A percentile compares a stretch with the other conserved stretches of the same genome.
phyloP scores from a whole-genome alignment of 2,888 invertebrate genomes.

The Microctonus brassicae region DNA sequence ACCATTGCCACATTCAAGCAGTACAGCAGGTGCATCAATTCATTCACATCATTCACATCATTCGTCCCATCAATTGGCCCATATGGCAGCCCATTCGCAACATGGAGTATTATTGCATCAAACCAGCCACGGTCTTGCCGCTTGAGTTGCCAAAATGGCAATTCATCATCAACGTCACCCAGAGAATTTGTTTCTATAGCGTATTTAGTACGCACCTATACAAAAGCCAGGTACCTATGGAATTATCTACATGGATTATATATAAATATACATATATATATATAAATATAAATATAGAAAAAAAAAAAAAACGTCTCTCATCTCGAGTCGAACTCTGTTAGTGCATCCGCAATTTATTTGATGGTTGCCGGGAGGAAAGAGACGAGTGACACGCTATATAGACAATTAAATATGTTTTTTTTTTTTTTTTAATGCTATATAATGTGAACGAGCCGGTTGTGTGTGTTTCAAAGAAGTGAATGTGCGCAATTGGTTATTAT shows the following conservation, averaged over 20 bases:
- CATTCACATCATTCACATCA: slow-evolving; percentile 50
- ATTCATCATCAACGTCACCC: slow-evolving; percentile 29
- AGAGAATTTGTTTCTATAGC: slow-evolving; percentile 38
- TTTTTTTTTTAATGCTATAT: slow-evolving; percentile 37
- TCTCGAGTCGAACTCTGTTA: slow-evolving; percentile 41
- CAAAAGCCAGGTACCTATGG: slow-evolving; percentile 42
- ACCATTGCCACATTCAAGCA: slow-evolving; percentile 42
- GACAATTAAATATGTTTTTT: slow-evolving; percentile 40
- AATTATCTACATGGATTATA: slow-evolving; percentile 43
- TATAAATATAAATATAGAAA: slow-evolving; percentile 23
- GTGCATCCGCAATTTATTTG: slow-evolving; percentile 29
- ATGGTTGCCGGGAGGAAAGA: slow-evolving; percentile 23
- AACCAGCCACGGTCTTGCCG: slow-evolving; percentile 65
- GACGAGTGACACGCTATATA: slow-evolving; percentile 36
- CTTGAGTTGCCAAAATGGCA: slow-evolving; percentile 51
- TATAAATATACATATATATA: slow-evolving; percentile 38
- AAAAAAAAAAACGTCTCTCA: slow-evolving; percentile 42
- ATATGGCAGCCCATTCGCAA: slow-evolving; percentile 59
- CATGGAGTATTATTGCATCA: slow-evolving; percentile 62
- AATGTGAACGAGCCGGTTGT: slow-evolving; percentile 31
- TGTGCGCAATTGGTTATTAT: slow-evolving; percentile 17
- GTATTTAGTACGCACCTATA: slow-evolving; percentile 32
- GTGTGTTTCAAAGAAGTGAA: slow-evolving; percentile 31
- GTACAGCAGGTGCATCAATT: slow-evolving; percentile 47
- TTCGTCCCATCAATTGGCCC: slow-evolving; percentile 61